Evolutionary conservation across 2,888 invertebrate species (phyloP).

Genomic region (Baronia brevicornis): DNA sequence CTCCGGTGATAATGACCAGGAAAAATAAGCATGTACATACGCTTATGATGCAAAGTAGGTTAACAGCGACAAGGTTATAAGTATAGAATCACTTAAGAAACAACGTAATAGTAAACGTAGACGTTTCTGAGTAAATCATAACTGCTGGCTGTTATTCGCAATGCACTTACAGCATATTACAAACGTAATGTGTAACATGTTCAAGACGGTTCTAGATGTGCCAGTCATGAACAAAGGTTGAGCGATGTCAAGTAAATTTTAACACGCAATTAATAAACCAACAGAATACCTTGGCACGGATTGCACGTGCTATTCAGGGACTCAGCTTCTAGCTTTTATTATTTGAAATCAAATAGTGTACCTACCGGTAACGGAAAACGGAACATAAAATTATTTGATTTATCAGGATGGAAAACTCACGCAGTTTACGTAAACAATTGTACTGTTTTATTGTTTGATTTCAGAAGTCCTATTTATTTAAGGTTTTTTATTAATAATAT

Average conservation of each 20-base stretch:
- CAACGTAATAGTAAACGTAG: slow-evolving; percentile 39
- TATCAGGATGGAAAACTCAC: too few relatives aligned
- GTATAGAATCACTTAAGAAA: slow-evolving; percentile 59
- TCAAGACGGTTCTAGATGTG: slow-evolving; percentile 34
- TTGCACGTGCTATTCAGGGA: slow-evolving; percentile 49
- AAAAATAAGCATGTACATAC: neutral
- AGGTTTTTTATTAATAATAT: too few relatives aligned
- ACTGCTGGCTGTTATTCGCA: slow-evolving; percentile 28
- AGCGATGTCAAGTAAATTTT: slow-evolving; percentile 69
- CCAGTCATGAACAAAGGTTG: slow-evolving; percentile 52
- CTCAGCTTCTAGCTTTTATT: slow-evolving; percentile 17
- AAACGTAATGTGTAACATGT: slow-evolving; percentile 22
- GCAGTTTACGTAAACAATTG: too few relatives aligned
- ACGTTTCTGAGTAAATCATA: slow-evolving; percentile 52
- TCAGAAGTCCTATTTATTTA: too few relatives aligned
- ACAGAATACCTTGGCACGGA: slow-evolving; percentile 63
- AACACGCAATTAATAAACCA: slow-evolving; percentile 68
- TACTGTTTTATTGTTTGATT: too few relatives aligned
- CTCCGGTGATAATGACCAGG: too few relatives aligned
- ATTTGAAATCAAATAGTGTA: too few relatives aligned
- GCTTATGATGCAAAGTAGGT: slow-evolving; percentile 49
- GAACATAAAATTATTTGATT: slow-evolving; percentile 28
- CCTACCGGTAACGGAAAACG: too few relatives aligned
- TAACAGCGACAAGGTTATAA: slow-evolving; percentile 67
- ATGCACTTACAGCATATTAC: slow-evolving; percentile 35